Percentiles rank a stretch among this genome's conserved stretches.
Conservation (phyloP, 92 coral and sea anemone genomes). For the Pocillopora meandrina region DNA sequence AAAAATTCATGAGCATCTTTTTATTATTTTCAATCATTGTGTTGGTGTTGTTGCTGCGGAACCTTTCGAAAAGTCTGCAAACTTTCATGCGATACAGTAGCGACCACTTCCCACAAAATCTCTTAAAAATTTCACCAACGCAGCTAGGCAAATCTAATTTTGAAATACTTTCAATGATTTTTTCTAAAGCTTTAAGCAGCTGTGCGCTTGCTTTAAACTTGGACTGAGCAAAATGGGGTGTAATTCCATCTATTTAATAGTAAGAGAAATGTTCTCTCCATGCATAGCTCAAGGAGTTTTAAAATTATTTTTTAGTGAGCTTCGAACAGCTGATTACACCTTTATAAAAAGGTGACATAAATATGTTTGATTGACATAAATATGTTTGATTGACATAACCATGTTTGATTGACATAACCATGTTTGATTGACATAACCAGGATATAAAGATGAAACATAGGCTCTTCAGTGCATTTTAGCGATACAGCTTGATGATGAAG, state of each 20-base stretch:
- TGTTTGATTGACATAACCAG: too few species aligned
- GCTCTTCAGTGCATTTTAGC: neutral
- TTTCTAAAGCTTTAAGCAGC: too few species aligned
- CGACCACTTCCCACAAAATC: too few species aligned
- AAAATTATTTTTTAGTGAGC: neutral
- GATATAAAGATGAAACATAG: neutral
- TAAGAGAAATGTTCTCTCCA: neutral
- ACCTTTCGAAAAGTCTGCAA: neutral
- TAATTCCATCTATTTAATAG: neutral
- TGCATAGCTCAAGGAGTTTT: neutral
- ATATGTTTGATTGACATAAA: neutral
- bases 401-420: too few species aligned
- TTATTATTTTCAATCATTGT: too few species aligned
- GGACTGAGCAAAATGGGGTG: neutral
- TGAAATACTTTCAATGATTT: too few species aligned
- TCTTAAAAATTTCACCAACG: too few species aligned
- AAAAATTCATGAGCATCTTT: too few species aligned
- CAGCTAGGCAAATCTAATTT: too few species aligned
- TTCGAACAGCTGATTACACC: neutral
- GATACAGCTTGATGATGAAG: slow-evolving; percentile 12
- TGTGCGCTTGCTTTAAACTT: too few species aligned
- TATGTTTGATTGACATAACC: neutral
- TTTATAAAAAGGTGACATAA: neutral
- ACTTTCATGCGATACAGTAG: too few species aligned
- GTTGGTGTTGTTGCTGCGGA: neutral